A percentile compares a stretch with the other conserved stretches of the same genome.
These are phyloP conservation scores for Anoplius nigerrimus DNA, from an alignment of 2,888 invertebrate genomes.

Conservation along the genomic window DNA sequence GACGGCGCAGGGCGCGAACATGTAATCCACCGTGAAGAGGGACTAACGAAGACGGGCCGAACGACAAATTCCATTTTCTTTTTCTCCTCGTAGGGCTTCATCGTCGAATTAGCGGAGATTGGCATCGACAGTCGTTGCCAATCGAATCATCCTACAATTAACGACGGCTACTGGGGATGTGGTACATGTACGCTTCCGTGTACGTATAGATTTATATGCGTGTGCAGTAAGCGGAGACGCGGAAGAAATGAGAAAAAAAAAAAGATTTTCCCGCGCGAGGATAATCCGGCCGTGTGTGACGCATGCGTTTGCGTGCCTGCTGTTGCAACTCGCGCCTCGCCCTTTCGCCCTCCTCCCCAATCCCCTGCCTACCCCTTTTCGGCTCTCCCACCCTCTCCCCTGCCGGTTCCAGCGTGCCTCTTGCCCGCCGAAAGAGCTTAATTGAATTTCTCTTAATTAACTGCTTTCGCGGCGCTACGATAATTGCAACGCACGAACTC, in stretches of 20 bases:
- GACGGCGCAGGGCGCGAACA: no score
- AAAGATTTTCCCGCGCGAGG: constrained; percentile 21
- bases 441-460: constrained; percentile 64
- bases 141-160: constrained; percentile 31
- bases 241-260: constrained; percentile 14
- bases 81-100: background rate
- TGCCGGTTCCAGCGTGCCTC: constrained; percentile 15
- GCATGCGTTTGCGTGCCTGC: constrained; percentile 6
- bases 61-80: constrained; percentile 6
- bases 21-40: no score
- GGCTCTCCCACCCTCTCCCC: background rate
- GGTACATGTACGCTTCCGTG: no score
- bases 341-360: constrained; percentile 15
- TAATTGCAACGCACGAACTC: constrained; percentile 62
- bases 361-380: background rate
- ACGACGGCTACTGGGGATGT: background rate
- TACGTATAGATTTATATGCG: no score
- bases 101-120: constrained; percentile 14
- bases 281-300: constrained; percentile 29
- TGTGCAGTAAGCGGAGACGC: background rate
- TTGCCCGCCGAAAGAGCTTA: constrained; percentile 55
- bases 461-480: constrained; percentile 55
- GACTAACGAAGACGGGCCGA: background rate
- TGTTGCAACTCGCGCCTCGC: background rate
- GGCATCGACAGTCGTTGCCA: constrained; percentile 21